Evolutionary conservation across 2,797 vertebrate genomes (phyloP), one percentile per base, ranked within the genome.

Genomic region (Pangasius mekongensis): DNA sequence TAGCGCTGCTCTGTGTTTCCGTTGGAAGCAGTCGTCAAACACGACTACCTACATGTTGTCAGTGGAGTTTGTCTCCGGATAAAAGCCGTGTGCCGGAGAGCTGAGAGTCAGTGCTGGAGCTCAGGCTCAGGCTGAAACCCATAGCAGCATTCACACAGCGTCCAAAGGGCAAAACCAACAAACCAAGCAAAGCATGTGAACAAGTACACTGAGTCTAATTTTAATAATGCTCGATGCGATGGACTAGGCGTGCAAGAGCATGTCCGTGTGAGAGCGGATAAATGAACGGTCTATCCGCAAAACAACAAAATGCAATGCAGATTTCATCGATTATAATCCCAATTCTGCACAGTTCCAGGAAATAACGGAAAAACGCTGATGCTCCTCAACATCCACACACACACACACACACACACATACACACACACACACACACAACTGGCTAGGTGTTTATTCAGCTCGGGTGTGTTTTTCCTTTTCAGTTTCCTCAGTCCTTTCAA

Each of bases 1-100:
- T 83, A 84, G 62, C 76, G 86, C 85, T 24, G 60, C 30, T 39
- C 54, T 39, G 62, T 60, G 83, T 88, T 16, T 73, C 62, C n/a
- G 22, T 39, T 27, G 60, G 16, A 66, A n/a, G 56, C 14, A 84
- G 66, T 5, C 13, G 86, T 58, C 58, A 16, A 64, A 77, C 1
- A 9, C 10, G 62, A 9, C 60, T n/a, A 18, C 43, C n/a, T 84
- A 22, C 80, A 83, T n/a, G 80, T 24, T 83, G 58, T 43, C 58
- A 64, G 80, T 64, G 11, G 36, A 81, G 52, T 80, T 58, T 22
- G 11, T 77, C 11, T 3, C 27, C 52, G 27, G 11, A 14, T 3
- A 49, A 14, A 39, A 71, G 16, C 33, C 36, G 67, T 71, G 33
- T 18, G 33, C 20, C 47, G 49, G 52, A 56, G 36, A 47, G 58